phyloP scores from a whole-genome alignment of 2,113 vertebrate genomes.

The Gnathochromis pfefferi region DNA sequence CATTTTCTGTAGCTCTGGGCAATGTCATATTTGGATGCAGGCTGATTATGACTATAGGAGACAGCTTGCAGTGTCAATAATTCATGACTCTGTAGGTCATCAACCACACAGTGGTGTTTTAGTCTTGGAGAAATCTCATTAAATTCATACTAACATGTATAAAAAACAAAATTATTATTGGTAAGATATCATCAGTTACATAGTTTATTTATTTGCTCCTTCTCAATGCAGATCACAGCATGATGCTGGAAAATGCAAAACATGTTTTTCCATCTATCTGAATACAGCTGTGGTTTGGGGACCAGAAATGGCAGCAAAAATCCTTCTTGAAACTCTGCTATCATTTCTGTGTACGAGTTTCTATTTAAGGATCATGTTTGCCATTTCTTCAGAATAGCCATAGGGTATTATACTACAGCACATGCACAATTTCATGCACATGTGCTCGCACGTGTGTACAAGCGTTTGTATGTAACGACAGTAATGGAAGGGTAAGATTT shows the following conservation, averaged over 20 bases:
- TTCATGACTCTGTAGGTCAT: conserved; percentile 38
- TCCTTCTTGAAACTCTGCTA: background rate
- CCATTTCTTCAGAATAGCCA: background rate
- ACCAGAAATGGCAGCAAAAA: background rate
- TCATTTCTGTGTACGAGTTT: background rate
- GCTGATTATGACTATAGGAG: conserved; percentile 25
- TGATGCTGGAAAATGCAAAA: background rate
- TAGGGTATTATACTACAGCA: background rate
- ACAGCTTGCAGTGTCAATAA: conserved; percentile 63
- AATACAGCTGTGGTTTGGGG: background rate
- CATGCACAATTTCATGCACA: conserved; percentile 3
- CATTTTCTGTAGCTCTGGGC: conserved; percentile 29
- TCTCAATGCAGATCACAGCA: background rate
- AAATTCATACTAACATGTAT: background rate
- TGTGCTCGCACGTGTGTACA: background rate
- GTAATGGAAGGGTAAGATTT: background rate
- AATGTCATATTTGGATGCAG: conserved; percentile 47
- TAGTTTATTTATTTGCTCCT: background rate
- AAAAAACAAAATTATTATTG: background rate
- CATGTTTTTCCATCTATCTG: background rate
- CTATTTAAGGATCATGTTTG: background rate
- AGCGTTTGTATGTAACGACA: background rate
- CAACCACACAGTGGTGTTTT: background rate
- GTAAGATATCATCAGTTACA: background rate
- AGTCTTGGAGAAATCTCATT: background rate